A percentile compares a stretch with the other conserved stretches of the same genome.
These are phyloP conservation scores for Coecobrya sp. DNA, from an alignment of 2,888 invertebrate species.

Conservation along the genomic window DNA sequence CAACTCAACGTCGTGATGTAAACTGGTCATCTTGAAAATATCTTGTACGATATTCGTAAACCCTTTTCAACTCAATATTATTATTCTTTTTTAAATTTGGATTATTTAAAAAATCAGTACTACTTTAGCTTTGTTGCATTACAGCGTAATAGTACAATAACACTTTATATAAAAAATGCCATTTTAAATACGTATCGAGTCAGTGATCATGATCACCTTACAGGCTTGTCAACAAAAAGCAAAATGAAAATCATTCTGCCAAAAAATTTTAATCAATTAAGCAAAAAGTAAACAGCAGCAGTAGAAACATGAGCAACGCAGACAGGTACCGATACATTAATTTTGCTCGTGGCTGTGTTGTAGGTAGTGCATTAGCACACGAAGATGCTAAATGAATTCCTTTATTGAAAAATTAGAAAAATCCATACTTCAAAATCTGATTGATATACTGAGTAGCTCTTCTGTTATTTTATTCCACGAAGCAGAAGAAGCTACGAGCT, in stretches of 20 bases:
- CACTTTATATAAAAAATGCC: not conserved
- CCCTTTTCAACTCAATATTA: not conserved
- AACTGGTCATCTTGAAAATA: not conserved
- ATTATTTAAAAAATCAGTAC: no score
- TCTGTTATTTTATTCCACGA: slow-evolving; percentile 21
- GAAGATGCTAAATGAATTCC: slow-evolving; percentile 74
- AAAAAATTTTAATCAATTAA: slow-evolving; percentile 79
- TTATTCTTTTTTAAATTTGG: no score
- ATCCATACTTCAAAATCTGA: slow-evolving; percentile 81
- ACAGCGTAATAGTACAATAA: no score
- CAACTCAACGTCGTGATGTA: not conserved
- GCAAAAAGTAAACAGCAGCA: slow-evolving; percentile 65
- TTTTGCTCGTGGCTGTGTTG: slow-evolving; percentile 70
- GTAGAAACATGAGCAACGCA: not conserved
- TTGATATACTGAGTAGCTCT: slow-evolving; percentile 83
- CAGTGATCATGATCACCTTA: slow-evolving; percentile 40
- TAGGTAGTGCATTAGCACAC: slow-evolving; percentile 55
- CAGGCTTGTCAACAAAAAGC: slow-evolving; percentile 64
- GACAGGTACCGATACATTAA: slow-evolving; percentile 65
- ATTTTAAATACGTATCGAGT: not conserved
- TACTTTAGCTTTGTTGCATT: no score
- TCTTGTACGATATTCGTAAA: not conserved
- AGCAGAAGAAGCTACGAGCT: slow-evolving; percentile 11
- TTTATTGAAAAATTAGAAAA: slow-evolving; percentile 80
- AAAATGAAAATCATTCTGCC: slow-evolving; percentile 71